Conservation (phyloP, 2,888 invertebrate species). For the Xylophagus ater region DNA sequence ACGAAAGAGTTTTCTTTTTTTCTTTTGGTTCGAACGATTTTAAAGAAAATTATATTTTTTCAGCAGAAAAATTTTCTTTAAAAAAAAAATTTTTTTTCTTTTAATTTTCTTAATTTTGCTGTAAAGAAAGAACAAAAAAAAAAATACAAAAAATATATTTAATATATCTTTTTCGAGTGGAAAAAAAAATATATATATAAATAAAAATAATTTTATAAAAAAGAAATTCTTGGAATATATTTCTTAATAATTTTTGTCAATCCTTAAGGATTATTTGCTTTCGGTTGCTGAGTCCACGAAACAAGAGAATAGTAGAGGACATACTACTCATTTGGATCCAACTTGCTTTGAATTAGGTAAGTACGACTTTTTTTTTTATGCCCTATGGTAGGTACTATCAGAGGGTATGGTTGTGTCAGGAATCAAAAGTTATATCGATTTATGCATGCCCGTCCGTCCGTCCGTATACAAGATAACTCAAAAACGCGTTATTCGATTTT, state of each 20-base stretch:
- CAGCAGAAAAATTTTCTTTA: conserved; percentile 1
- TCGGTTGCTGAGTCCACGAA: conserved; percentile 21
- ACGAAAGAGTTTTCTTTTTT: conserved; percentile 18
- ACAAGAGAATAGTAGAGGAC: conserved; percentile 13
- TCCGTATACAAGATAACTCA: neutral
- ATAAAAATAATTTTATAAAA: neutral
- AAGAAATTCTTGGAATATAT: conserved; percentile 17
- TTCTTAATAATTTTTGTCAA: conserved; percentile 16
- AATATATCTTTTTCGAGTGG: too few relatives aligned
- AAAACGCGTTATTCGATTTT: neutral
- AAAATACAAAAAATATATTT: too few relatives aligned
- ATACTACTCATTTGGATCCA: conserved; percentile 17
- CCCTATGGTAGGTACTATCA: too few relatives aligned
- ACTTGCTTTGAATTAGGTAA: conserved; percentile 24
- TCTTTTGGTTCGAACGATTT: conserved; percentile 13
- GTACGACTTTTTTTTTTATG: too few relatives aligned
- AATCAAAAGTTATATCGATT: too few relatives aligned
- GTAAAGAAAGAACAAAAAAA: too few relatives aligned
- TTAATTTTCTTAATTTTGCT: neutral
- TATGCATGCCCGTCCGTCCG: too few relatives aligned
- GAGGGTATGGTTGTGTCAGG: too few relatives aligned
- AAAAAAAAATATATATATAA: too few relatives aligned
- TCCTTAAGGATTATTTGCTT: conserved; percentile 30
- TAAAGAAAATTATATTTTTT: conserved; percentile 1
- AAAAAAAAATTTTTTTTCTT: conserved; percentile 1